Percentiles rank a stretch among this genome's conserved stretches.
These are phyloP conservation scores for Varanus salvator DNA, from an alignment of 2,113 vertebrate species.

Conservation along the genomic window DNA sequence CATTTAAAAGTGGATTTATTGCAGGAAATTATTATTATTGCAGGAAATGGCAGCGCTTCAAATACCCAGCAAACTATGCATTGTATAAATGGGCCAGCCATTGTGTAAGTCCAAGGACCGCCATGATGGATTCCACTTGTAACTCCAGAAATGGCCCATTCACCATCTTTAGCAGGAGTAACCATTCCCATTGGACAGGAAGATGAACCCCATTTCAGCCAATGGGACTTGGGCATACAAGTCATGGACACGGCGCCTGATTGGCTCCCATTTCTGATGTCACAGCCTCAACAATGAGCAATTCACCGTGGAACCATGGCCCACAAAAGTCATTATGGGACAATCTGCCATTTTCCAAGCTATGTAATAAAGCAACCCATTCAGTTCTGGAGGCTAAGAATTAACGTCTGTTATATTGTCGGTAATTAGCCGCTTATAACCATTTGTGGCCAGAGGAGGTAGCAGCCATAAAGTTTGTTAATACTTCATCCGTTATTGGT, in stretches of 20 bases:
- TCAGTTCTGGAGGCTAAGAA: conserved; percentile 43
- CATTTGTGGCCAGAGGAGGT: conserved; percentile 52
- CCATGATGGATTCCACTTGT: fast-evolving
- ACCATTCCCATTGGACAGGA: background rate
- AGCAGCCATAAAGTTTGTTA: background rate
- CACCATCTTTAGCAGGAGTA: background rate
- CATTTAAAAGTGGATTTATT: too few relatives aligned
- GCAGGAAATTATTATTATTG: too few relatives aligned
- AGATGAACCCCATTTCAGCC: background rate
- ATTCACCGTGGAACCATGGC: background rate
- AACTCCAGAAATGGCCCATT: background rate
- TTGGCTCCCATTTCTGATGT: background rate
- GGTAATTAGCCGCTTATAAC: conserved; percentile 23
- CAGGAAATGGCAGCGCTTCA: too few relatives aligned
- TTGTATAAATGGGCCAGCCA: background rate
- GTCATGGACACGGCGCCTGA: background rate
- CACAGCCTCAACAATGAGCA: background rate
- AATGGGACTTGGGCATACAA: background rate
- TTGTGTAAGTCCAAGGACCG: background rate
- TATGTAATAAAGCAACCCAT: background rate
- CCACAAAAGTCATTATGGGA: background rate
- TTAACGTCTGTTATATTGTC: conserved; percentile 43
- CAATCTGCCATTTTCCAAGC: background rate
- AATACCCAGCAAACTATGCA: too few relatives aligned
- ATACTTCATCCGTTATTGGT: conserved; percentile 23